Percentiles rank a stretch among this genome's conserved stretches.
Conservation (phyloP, 2,113 vertebrate genomes). For the Artemisiospiza belli region DNA sequence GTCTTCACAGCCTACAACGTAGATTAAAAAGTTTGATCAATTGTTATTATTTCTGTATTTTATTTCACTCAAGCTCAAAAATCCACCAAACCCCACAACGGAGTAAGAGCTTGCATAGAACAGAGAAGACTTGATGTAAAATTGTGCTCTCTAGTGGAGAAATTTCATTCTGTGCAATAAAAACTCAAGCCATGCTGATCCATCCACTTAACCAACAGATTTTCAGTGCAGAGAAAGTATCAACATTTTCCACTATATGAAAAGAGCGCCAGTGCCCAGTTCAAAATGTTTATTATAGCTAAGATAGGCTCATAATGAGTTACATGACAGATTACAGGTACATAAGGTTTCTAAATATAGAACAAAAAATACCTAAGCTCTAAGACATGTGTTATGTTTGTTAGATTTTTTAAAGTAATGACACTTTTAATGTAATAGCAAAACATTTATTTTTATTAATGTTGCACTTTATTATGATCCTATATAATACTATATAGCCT, state of each 20-base stretch:
- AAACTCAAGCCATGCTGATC: neutral
- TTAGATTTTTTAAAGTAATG: neutral
- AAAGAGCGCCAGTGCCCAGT: neutral
- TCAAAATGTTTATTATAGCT: slow-evolving; percentile 24
- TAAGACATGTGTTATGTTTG: neutral
- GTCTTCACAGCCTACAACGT: neutral
- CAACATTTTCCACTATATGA: neutral
- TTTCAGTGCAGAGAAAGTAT: neutral
- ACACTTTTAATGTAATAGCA: neutral
- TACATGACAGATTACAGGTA: slow-evolving; percentile 3
- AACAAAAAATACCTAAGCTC: neutral
- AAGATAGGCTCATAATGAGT: neutral
- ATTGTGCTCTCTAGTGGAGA: slow-evolving; percentile 38
- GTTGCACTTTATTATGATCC: neutral
- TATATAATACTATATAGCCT: neutral
- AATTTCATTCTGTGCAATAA: neutral
- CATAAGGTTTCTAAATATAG: neutral
- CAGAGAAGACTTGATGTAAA: neutral
- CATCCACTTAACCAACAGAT: neutral
- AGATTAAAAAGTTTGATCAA: neutral
- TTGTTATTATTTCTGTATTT: neutral
- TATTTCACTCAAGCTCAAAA: neutral
- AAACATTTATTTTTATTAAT: neutral
- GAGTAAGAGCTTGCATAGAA: neutral
- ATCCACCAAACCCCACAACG: too few relatives aligned